Base-by-base conservation (phyloP, 2,797 vertebrate genomes). In the Rhabdophis nuchalis region DNA sequence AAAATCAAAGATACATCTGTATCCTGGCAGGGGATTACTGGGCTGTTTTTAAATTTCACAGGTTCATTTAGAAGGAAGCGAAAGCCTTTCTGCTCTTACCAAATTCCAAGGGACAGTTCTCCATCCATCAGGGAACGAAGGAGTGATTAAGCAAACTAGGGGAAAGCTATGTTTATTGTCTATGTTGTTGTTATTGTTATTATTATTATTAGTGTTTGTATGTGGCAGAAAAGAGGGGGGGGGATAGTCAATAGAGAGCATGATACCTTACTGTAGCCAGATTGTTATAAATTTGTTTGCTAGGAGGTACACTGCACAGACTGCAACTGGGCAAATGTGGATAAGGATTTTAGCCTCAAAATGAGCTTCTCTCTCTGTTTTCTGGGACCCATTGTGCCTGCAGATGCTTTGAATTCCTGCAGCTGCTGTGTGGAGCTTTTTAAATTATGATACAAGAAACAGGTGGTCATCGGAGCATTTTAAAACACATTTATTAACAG, bases 401-500 rank as follows among this genome's bases (percentile, higher is more conserved):
- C 27, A 16, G 13, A 25, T 41, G 2, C 16, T 60, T n/a, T 61
- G 57, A 5, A 14, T 20, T 60, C 36, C 27, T 41, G n/a, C 16
- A 87, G 14, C n/a, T 1, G 52, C n/a, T 87, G 18, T 25, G 53
- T 56, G 25, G 53, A 20, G 53, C 1, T 32, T n/a, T 41, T 52
- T 0, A 87, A 57, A 56, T 41, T 32, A 29, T 50, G 12, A 25
- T 18, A 16, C 88, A 50, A 88, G 11, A 68, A 50, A n/a, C 41
- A 23, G 13, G 20, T 32, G 11, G 10, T 12, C 56, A 41, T n/a
- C 16, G 60, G 85, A 82, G 89, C 68, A 25, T 68, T 88, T 93
- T 88, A 64, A 93, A 77, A 18, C 50, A 64, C 89, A 46, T 93
- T 93, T 93, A 93, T 93, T 93, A 54, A 56, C 11, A 18, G 91